phyloP scores from a whole-genome alignment of 2,888 invertebrate species.

The Lucinisca nassula region DNA sequence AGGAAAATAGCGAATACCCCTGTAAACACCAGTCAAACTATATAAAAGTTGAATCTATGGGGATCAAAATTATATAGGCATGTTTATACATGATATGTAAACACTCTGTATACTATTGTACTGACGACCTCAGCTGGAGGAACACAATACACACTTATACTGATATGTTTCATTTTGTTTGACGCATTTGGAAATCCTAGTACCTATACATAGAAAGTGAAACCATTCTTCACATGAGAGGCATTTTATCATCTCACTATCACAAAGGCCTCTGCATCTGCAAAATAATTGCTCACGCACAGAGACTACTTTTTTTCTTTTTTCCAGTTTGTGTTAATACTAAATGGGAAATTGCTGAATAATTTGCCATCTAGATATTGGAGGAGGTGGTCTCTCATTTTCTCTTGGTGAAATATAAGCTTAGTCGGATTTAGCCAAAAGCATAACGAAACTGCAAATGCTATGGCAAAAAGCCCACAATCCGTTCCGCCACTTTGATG shows the following conservation, averaged over 20 bases:
- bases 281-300: not conserved
- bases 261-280: not conserved
- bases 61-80: too few species aligned
- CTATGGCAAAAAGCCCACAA: not conserved
- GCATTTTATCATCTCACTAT: slow-evolving; percentile 14
- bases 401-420: not conserved
- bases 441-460: not conserved
- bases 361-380: not conserved
- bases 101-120: too few species aligned
- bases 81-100: too few species aligned
- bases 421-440: not conserved
- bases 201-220: too few species aligned
- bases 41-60: too few species aligned
- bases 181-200: too few species aligned
- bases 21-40: too few species aligned
- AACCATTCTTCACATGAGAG: too few species aligned
- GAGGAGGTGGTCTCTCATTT: not conserved
- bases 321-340: not conserved
- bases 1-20: too few species aligned
- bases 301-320: not conserved
- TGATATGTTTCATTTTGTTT: too few species aligned
- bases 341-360: not conserved
- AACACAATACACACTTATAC: too few species aligned
- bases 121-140: too few species aligned
- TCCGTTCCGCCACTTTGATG: not conserved